phyloP scores from a whole-genome alignment of 35 echinoderm and acorn worm species.

The Stichopus chloronotus region DNA sequence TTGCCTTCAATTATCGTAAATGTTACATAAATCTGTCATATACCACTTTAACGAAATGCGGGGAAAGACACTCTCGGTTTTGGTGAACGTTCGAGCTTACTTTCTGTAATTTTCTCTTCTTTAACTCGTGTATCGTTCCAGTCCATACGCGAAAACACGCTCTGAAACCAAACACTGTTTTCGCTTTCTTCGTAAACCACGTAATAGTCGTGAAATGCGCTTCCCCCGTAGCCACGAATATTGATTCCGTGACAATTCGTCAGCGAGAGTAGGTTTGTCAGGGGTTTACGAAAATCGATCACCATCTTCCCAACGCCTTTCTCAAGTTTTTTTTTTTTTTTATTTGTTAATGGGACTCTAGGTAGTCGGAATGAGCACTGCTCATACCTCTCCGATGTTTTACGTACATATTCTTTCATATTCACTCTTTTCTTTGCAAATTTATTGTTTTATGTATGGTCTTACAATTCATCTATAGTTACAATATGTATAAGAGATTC shows the following conservation, averaged over 20 bases:
- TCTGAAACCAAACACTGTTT: slow-evolving; percentile 23
- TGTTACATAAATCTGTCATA: neutral
- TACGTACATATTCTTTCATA: too few species aligned
- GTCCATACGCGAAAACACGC: neutral
- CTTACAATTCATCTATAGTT: too few species aligned
- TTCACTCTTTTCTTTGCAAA: too few species aligned
- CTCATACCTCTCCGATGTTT: neutral
- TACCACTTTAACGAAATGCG: neutral
- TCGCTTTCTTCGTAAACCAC: slow-evolving; percentile 19
- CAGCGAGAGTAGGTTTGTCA: slow-evolving; percentile 46
- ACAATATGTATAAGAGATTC: too few species aligned
- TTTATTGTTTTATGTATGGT: too few species aligned
- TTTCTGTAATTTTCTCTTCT: neutral
- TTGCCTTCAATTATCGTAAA: neutral
- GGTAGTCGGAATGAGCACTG: neutral
- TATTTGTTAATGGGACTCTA: slow-evolving; percentile 15
- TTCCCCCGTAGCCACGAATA: slow-evolving; percentile 31
- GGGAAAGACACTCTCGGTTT: neutral
- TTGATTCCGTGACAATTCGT: slow-evolving; percentile 23
- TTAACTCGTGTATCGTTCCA: slow-evolving; percentile 43
- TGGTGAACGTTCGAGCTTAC: neutral
- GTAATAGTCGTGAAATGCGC: slow-evolving; percentile 45
- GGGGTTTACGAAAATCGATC: slow-evolving; percentile 37
- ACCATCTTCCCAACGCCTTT: neutral
- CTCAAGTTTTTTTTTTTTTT: too few species aligned